Evolutionary conservation across 2,888 invertebrate genomes (phyloP), one percentile per base, ranked within the genome.

Genomic region (Cinara cedri): DNA sequence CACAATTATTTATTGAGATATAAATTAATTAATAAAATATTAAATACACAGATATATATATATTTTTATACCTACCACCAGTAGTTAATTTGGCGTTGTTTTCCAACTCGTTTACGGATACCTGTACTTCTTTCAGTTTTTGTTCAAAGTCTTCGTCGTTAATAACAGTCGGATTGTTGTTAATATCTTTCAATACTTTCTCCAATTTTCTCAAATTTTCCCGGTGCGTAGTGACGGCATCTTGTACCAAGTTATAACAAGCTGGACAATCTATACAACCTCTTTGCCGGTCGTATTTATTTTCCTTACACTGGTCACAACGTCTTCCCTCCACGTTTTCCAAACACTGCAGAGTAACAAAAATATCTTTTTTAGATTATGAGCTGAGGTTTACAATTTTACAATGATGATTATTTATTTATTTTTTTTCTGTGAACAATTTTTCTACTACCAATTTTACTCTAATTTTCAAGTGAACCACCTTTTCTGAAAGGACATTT

Each of bases 291-390:
- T 97, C 93, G 85, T 92, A 92, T 85, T 97, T 97, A 86, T 99
- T 99, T 86, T 98, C 98, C 87, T 96, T 95, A 86, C 98, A 99
- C 60, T 95, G 91, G 86, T 99, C 96, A 86, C 99, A 99, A 34
- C 91, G 90, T 49, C 93, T 88, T 1, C 98, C 98, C 86, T 97
- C 98, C 0, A 99, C 96, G 85, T 95, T 95, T 76, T 93, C 92
- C 82, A 93, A 89, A 82, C 87, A 87, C 86, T 86, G 81, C 4
- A 42, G n/a, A 21, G 6, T 24, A 9, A 60, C 21, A 21, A 44
- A 54, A 19, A 46, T 71, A 1, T 49, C 16, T 81, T 13, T n/a
- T n/a, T n/a, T n/a, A n/a, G n/a, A n/a, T n/a, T n/a, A n/a, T n/a
- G n/a, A n/a, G n/a, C n/a, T n/a, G n/a, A n/a, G n/a, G n/a, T n/a